Conservation (phyloP, 2,797 vertebrate species). For the Natrix natrix region DNA sequence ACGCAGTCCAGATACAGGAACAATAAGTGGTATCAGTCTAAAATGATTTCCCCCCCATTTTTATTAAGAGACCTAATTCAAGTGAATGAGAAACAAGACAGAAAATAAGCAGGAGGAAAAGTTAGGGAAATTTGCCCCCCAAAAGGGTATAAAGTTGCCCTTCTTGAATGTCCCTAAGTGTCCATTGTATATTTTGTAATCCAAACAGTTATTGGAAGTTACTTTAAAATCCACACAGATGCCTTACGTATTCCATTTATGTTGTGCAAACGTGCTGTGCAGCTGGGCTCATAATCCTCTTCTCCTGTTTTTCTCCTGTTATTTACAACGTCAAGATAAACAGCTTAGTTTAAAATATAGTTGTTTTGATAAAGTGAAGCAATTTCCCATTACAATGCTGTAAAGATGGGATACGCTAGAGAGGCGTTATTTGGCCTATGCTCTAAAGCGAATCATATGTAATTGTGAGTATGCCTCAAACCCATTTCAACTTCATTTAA, state of each 20-base stretch:
- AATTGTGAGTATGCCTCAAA: not conserved
- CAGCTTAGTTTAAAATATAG: slow-evolving; percentile 8
- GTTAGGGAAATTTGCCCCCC: not conserved
- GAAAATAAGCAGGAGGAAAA: not conserved
- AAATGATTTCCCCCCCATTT: not conserved
- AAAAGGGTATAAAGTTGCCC: not conserved
- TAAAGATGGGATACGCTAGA: not conserved
- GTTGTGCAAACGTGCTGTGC: not conserved
- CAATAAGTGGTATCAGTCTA: not conserved
- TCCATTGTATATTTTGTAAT: not conserved
- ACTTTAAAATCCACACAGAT: not conserved
- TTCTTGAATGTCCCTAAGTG: not conserved
- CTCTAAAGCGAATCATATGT: not conserved
- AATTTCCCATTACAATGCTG: slow-evolving; percentile 1
- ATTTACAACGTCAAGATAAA: slow-evolving; percentile 13
- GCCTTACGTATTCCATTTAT: not conserved
- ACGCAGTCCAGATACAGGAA: not conserved
- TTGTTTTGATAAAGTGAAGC: slow-evolving; percentile 12
- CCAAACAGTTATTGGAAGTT: not conserved
- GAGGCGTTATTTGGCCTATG: not conserved
- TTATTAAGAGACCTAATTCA: not conserved
- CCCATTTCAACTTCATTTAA: not conserved
- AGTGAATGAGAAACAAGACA: not conserved
- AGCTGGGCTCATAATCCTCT: slow-evolving; percentile 8
- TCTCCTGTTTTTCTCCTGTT: slow-evolving; percentile 9